Evolutionary conservation across 2,888 invertebrate species (phyloP).

Genomic region (Coenonympha glycerion): DNA sequence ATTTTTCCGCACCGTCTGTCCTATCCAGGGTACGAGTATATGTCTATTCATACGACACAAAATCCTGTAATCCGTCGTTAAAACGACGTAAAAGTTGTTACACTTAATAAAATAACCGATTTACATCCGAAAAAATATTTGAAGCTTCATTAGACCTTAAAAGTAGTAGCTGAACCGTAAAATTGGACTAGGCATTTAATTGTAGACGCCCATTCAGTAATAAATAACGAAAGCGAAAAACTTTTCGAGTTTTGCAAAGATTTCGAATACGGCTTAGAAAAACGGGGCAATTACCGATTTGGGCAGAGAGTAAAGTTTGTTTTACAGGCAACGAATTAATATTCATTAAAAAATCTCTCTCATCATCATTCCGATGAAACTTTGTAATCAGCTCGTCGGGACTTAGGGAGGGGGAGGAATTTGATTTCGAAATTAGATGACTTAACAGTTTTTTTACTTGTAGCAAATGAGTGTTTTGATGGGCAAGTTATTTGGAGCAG

Average conservation of each 20-base stretch:
- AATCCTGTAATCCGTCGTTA: too few species aligned
- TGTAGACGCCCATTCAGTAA: conserved; percentile 17
- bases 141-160: conserved; percentile 4
- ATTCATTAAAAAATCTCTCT: conserved; percentile 69
- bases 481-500: too few species aligned
- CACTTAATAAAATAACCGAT: not conserved
- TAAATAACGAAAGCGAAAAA: conserved; percentile 30
- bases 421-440: conserved; percentile 51
- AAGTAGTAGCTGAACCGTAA: conserved; percentile 7
- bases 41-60: too few species aligned
- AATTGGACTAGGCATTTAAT: conserved; percentile 12
- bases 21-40: too few species aligned
- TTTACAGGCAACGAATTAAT: conserved; percentile 69
- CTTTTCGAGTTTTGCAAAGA: conserved; percentile 45
- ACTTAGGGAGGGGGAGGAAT: conserved; percentile 25
- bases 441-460: conserved; percentile 33
- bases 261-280: conserved; percentile 53
- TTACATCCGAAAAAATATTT: not conserved
- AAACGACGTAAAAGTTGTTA: too few species aligned
- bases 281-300: conserved; percentile 67
- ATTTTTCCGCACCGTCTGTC: too few species aligned
- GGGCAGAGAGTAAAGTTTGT: conserved; percentile 65
- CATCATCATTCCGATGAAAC: conserved; percentile 65
- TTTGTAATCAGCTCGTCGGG: conserved; percentile 58
- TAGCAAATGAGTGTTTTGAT: not conserved